These are phyloP conservation scores for Polyommatus iphigenia DNA, from an alignment of 2,888 invertebrate genomes.

Conservation along the genomic window DNA sequence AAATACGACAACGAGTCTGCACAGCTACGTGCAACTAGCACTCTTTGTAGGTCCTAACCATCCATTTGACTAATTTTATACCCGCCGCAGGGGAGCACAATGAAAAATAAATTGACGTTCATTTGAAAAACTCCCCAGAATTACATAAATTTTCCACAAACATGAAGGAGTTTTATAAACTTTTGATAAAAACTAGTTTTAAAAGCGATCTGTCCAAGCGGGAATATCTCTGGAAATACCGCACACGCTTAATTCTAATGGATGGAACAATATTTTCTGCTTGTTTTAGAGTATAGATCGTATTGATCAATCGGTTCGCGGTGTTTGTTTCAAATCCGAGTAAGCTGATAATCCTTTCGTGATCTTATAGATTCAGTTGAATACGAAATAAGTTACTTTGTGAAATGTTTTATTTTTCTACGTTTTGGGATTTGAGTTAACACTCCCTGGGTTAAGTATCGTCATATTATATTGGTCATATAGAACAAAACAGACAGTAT, in stretches of 20 bases:
- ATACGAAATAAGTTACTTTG: background rate
- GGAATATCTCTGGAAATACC: background rate
- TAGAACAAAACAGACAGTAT: too few species aligned
- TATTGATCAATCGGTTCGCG: background rate
- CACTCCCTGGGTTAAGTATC: background rate
- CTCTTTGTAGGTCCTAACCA: background rate
- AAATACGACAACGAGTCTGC: background rate
- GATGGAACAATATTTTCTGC: background rate
- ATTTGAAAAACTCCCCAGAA: background rate
- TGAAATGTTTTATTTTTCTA: background rate
- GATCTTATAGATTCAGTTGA: background rate
- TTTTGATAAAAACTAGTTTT: conserved; percentile 17
- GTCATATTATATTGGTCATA: too few species aligned
- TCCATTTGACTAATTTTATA: background rate
- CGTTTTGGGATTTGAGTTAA: background rate
- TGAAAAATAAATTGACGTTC: background rate
- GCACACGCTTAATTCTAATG: conserved; percentile 8
- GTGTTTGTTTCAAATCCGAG: background rate
- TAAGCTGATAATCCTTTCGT: background rate
- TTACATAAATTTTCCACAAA: conserved; percentile 13
- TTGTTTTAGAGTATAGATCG: background rate
- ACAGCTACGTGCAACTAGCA: background rate
- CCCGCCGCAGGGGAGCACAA: background rate
- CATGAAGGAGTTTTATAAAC: background rate
- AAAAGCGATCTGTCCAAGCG: conserved; percentile 6